Evolutionary conservation across 1,140 invertebrate species (phyloP).

Genomic region (Pomacea maculata): DNA sequence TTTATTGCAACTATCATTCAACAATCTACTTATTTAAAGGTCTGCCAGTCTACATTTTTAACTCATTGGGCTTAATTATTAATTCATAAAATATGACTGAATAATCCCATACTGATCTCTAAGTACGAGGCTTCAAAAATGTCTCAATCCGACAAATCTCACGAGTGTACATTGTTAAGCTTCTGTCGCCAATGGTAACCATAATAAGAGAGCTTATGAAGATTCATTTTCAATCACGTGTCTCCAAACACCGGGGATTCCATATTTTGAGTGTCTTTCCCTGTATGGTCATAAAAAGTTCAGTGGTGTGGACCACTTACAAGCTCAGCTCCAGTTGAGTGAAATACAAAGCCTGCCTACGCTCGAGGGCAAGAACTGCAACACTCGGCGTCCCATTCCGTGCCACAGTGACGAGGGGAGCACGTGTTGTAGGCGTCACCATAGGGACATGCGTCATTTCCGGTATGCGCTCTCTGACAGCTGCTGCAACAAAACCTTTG

Average conservation of each 20-base stretch:
- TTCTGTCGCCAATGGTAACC: neutral
- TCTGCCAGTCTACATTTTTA: too few relatives aligned
- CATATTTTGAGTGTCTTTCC: too few relatives aligned
- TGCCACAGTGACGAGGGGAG: neutral
- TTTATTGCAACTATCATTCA: too few relatives aligned
- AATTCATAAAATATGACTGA: neutral
- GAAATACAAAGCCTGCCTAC: neutral
- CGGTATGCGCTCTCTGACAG: neutral
- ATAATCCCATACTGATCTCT: neutral
- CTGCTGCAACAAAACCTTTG: slow-evolving; percentile 7
- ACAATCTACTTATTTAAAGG: too few relatives aligned
- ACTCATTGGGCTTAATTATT: too few relatives aligned
- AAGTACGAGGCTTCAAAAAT: neutral
- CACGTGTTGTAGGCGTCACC: neutral
- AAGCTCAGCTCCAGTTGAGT: neutral
- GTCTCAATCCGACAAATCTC: too few relatives aligned
- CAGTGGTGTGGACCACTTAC: too few relatives aligned
- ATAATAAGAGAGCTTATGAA: too few relatives aligned
- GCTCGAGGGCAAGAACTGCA: neutral
- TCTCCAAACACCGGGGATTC: too few relatives aligned
- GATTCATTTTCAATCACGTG: too few relatives aligned
- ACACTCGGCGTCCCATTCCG: neutral
- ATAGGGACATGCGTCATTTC: slow-evolving; percentile 13
- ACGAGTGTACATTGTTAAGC: neutral
- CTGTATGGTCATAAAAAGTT: too few relatives aligned